phyloP scores from a whole-genome alignment of 2,888 invertebrate genomes.

The Nymphalis urticae region DNA sequence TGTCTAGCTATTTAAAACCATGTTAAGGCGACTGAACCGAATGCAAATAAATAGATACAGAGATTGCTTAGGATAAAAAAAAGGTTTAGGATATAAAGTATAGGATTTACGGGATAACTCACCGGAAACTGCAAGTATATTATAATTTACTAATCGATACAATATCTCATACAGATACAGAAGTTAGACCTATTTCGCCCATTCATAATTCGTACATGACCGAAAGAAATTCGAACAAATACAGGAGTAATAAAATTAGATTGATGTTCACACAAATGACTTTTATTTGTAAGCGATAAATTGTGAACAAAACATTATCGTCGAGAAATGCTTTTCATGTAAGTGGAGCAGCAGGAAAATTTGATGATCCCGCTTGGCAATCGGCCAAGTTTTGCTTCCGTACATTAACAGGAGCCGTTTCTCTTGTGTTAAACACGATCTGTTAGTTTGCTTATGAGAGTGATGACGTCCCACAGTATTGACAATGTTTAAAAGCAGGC shows the following conservation, averaged over 20 bases:
- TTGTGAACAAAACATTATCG: slow-evolving; percentile 28
- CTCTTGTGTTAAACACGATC: slow-evolving; percentile 15
- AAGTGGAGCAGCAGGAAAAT: slow-evolving; percentile 29
- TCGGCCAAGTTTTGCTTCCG: slow-evolving; percentile 26
- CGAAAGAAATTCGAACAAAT: not conserved
- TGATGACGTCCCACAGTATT: not conserved
- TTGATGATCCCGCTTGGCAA: slow-evolving; percentile 30
- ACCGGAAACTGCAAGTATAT: too few relatives aligned
- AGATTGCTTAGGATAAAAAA: too few relatives aligned
- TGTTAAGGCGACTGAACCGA: too few relatives aligned
- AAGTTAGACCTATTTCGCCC: not conserved
- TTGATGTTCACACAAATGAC: slow-evolving; percentile 17
- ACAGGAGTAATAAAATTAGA: slow-evolving; percentile 20
- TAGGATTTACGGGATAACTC: too few relatives aligned
- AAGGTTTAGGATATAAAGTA: too few relatives aligned
- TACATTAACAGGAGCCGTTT: slow-evolving; percentile 27
- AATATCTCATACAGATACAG: not conserved
- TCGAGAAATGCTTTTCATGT: slow-evolving; percentile 25
- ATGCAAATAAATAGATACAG: too few relatives aligned
- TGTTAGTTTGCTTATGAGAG: slow-evolving; percentile 2
- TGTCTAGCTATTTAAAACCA: too few relatives aligned
- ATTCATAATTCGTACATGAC: not conserved
- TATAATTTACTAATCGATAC: too few relatives aligned
- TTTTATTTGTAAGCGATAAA: slow-evolving; percentile 18
- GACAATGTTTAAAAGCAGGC: not conserved